These are phyloP conservation scores for Chelidonichthys spinosus DNA, from an alignment of 2,797 vertebrate genomes.

Conservation along the genomic window DNA sequence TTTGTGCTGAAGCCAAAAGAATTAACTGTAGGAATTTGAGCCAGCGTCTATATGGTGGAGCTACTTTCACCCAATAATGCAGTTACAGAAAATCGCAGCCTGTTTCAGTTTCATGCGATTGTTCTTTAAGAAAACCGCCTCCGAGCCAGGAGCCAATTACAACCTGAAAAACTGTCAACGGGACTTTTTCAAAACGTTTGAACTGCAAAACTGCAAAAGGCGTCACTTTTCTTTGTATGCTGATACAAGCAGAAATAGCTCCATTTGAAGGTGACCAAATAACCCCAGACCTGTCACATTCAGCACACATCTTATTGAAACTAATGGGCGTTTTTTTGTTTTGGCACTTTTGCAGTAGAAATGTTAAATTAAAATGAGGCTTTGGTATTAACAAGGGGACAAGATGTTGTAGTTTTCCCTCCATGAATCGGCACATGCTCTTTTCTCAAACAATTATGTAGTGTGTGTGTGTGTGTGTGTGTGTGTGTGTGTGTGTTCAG, in stretches of 20 bases:
- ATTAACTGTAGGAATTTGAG: constrained; percentile 68
- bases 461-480: constrained; percentile 31
- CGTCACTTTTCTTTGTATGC: background rate
- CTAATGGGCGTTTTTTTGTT: background rate
- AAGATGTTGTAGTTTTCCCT: constrained; percentile 53
- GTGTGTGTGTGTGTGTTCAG: constrained; percentile 31
- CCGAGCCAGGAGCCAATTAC: constrained; percentile 10
- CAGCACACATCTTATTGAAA: background rate
- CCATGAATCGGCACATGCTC: constrained; percentile 44
- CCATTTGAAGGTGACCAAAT: background rate
- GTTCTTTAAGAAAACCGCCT: background rate
- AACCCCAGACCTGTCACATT: background rate
- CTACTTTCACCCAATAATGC: constrained; percentile 30
- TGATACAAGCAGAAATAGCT: constrained; percentile 1
- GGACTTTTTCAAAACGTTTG: background rate
- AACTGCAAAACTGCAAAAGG: background rate
- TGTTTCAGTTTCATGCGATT: constrained; percentile 37
- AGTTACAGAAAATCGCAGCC: constrained; percentile 29
- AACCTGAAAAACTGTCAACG: background rate
- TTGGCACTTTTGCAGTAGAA: background rate
- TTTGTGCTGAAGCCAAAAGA: constrained; percentile 56
- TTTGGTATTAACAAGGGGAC: background rate
- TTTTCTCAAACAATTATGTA: constrained; percentile 57
- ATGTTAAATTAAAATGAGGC: background rate
- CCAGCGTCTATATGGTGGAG: constrained; percentile 12